Evolutionary conservation across 2,888 invertebrate species (phyloP).

Genomic region (Beris morrisii): DNA sequence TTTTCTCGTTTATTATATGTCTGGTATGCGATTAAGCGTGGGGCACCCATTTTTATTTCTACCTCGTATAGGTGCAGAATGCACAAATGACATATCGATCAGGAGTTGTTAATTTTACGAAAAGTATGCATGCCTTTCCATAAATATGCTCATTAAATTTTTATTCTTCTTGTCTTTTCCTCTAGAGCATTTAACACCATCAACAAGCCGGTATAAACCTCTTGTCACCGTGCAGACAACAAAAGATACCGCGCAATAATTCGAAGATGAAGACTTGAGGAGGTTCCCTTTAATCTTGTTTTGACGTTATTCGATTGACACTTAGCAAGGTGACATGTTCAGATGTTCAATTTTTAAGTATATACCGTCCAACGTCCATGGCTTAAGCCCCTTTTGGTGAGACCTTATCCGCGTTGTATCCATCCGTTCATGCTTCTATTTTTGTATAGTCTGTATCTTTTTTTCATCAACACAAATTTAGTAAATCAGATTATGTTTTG

Average conservation of each 20-base stretch:
- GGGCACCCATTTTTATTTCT: conserved; percentile 20
- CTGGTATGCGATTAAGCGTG: conserved; percentile 30
- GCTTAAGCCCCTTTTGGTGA: no score
- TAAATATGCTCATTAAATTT: no score
- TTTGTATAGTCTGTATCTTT: no score
- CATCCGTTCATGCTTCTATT: no score
- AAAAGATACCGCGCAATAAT: conserved; percentile 23
- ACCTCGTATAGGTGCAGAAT: not conserved
- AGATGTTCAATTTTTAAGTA: conserved; percentile 20
- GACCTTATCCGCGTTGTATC: no score
- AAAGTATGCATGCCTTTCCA: no score
- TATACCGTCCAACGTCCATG: not conserved
- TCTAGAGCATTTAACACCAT: conserved; percentile 9
- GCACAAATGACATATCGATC: conserved; percentile 24
- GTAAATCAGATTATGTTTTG: no score
- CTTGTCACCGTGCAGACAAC: conserved; percentile 24
- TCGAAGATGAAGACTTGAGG: conserved; percentile 21
- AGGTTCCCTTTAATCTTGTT: conserved; percentile 31
- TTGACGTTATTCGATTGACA: conserved; percentile 33
- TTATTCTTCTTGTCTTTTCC: no score
- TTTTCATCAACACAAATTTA: no score
- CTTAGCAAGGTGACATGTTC: conserved; percentile 31
- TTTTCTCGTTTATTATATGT: conserved; percentile 24
- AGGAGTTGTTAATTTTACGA: conserved; percentile 21
- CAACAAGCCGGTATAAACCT: conserved; percentile 31